phyloP scores from a whole-genome alignment of 2,113 vertebrate species.

The Myiozetetes cayanensis region DNA sequence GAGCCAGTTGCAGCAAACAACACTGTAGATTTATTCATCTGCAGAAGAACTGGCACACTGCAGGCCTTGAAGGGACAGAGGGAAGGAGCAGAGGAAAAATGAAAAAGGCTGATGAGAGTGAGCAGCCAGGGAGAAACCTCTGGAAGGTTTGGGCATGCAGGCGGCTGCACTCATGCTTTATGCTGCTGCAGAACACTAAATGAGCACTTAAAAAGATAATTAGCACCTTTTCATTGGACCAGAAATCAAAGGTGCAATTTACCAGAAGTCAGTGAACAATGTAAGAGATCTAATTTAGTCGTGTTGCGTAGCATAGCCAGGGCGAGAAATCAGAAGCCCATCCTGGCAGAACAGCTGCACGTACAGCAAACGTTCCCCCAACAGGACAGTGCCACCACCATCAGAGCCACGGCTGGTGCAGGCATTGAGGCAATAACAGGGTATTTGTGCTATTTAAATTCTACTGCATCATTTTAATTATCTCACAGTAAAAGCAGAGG shows the following conservation, averaged over 20 bases:
- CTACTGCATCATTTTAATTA: background rate
- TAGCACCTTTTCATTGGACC: constrained; percentile 68
- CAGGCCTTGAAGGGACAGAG: constrained; percentile 44
- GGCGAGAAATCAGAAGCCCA: constrained; percentile 35
- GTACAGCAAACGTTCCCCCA: background rate
- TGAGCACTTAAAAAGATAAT: constrained; percentile 69
- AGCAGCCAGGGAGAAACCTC: constrained; percentile 53
- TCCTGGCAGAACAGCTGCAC: background rate
- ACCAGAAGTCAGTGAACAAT: constrained; percentile 68
- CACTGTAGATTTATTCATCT: constrained; percentile 28
- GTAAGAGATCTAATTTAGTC: constrained; percentile 66
- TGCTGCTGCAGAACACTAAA: constrained; percentile 69
- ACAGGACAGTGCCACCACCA: background rate
- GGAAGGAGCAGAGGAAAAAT: constrained; percentile 40
- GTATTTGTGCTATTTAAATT: background rate
- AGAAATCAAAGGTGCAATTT: constrained; percentile 74
- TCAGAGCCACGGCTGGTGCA: background rate
- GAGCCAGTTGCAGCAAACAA: constrained; percentile 36
- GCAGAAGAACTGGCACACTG: constrained; percentile 24
- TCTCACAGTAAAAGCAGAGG: background rate
- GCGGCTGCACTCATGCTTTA: constrained; percentile 53
- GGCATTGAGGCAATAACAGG: background rate
- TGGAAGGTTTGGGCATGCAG: constrained; percentile 52
- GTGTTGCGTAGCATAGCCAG: background rate
- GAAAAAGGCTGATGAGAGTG: constrained; percentile 25